Base-by-base conservation (phyloP, 2,888 invertebrate species). In the Epistrophe eligans region DNA sequence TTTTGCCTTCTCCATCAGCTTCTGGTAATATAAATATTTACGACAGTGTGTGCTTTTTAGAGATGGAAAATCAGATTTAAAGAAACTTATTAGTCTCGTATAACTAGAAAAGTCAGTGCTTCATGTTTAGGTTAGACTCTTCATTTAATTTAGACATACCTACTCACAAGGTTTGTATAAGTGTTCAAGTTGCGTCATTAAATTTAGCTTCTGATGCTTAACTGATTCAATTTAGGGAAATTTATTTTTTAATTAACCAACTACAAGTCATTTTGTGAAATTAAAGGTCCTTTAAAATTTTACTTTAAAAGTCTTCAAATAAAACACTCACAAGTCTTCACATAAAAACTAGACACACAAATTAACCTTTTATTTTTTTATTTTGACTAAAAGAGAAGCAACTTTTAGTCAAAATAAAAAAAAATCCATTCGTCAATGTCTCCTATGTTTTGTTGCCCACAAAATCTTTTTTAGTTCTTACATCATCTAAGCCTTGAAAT, bases 11-110 rank as follows among this genome's bases (percentile, higher is more conserved):
- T 10, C 11, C 43, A 28, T 0, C 32, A 32, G 28, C 32, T 55
- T 2, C 19, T 52, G 13, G 52, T 6, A 24, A 62, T 19, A 38
- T 6, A n/a, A 6, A 11, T 4, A 32, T 11, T 3, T 32, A 55
- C 32, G 3, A n/a, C 32, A 7, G 0, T 40, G n/a, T 19, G 28
- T 64, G 10, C 17, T 15, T 7, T 38, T 45, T 82, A 45, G 62
- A 73, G 55, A 79, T 73, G 57, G 73, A 83, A 73, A 79, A 79
- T 70, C 79, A 73, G 79, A 77, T 67, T 58, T 73, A 60, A 28
- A 55, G n/a, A 45, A 52, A 52, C 66, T 15, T 9, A 13, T 55
- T 60, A 66, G 58, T n/a, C n/a, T n/a, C n/a, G 66, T 40, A 71
- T 72, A 28, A 28, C 15, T 55, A 15, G 2, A 15, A 55, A 28